These are phyloP conservation scores for Brachynemurus nebulosus DNA, from an alignment of 2,888 invertebrate genomes.

Conservation along the genomic window DNA sequence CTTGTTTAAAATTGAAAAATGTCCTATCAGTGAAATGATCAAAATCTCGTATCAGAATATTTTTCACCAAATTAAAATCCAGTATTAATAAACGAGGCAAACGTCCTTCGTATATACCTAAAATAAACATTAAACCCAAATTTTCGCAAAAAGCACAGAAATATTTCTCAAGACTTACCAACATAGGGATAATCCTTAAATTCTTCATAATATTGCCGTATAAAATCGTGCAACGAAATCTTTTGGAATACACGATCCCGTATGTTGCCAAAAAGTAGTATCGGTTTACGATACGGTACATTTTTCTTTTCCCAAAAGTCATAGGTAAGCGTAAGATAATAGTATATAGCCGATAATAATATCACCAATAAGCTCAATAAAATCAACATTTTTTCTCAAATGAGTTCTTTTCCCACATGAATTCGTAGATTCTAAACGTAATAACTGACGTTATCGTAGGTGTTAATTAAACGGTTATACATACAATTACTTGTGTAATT, in stretches of 20 bases:
- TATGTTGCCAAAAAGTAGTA: conserved; percentile 22
- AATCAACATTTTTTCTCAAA: not conserved
- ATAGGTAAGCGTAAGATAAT: conserved; percentile 11
- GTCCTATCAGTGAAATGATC: conserved; percentile 25
- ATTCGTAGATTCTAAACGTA: no score
- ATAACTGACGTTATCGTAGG: no score
- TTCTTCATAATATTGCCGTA: conserved; percentile 18
- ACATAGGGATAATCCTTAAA: conserved; percentile 14
- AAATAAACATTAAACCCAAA: not conserved
- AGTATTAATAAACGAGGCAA: conserved; percentile 21
- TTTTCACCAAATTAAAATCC: conserved; percentile 26
- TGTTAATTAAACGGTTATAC: no score
- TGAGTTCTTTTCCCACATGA: no score
- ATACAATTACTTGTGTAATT: no score
- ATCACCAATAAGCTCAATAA: not conserved
- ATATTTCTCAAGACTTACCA: no score
- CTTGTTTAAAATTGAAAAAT: conserved; percentile 23
- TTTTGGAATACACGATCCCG: conserved; percentile 14
- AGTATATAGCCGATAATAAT: not conserved
- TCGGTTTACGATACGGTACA: conserved; percentile 21
- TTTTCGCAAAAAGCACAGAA: no score
- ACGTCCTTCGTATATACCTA: conserved; percentile 5
- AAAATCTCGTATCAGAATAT: conserved; percentile 27
- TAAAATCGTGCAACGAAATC: conserved; percentile 7
- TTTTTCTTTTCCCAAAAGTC: conserved; percentile 23